Percentiles rank a stretch among this genome's conserved stretches.
Conservation (phyloP, 2,797 vertebrate genomes). For the Leucoraja ocellata region DNA sequence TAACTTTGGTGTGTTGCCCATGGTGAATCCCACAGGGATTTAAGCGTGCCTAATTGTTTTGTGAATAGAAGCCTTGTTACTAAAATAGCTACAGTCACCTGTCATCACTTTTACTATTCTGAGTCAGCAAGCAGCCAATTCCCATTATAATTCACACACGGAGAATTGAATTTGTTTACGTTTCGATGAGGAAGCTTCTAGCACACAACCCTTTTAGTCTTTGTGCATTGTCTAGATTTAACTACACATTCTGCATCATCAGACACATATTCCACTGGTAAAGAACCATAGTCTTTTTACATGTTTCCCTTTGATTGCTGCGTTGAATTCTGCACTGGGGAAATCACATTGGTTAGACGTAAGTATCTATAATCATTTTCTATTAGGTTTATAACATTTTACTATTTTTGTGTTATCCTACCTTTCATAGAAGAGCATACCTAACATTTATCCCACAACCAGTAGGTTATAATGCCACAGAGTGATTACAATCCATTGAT, state of each 20-base stretch:
- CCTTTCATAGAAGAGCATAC: too few relatives aligned
- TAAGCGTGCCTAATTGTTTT: not conserved
- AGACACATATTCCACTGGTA: not conserved
- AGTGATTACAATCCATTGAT: too few relatives aligned
- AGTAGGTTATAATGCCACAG: too few relatives aligned
- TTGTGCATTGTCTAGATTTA: not conserved
- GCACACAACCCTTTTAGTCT: not conserved
- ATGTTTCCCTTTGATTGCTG: not conserved
- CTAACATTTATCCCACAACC: not conserved
- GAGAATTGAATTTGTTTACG: not conserved
- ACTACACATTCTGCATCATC: not conserved
- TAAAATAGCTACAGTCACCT: conserved; percentile 6
- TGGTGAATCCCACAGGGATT: not conserved
- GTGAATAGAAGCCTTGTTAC: not conserved
- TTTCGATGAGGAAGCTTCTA: not conserved
- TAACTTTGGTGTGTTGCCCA: not conserved
- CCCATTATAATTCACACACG: not conserved
- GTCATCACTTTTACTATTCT: not conserved
- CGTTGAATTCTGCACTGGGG: not conserved
- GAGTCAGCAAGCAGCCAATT: not conserved
- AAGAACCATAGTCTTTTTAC: not conserved
- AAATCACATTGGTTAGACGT: not conserved
- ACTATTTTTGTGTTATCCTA: not conserved
- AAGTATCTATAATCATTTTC: not conserved
- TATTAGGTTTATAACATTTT: too few relatives aligned